These are phyloP conservation scores for Metallyticus violacea DNA, from an alignment of 2,888 invertebrate genomes.

Conservation along the genomic window DNA sequence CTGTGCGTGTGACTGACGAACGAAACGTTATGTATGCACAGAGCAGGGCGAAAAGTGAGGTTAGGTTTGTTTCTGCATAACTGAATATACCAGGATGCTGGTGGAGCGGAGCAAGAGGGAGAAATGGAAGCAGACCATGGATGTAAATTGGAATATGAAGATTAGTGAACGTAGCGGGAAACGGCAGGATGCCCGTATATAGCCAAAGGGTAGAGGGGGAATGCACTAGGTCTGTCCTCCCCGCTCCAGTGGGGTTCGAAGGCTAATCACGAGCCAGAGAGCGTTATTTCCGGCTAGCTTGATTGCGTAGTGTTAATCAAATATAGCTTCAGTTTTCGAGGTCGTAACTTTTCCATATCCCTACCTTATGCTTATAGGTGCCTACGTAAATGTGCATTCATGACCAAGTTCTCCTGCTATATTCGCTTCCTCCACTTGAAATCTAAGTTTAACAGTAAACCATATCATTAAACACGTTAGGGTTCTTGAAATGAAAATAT, in stretches of 20 bases:
- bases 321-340: constrained; percentile 22
- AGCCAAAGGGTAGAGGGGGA: background rate
- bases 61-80: no score
- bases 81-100: no score
- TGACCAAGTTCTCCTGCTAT: background rate
- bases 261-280: constrained; percentile 21
- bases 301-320: constrained; percentile 27
- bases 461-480: no score
- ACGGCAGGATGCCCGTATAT: background rate
- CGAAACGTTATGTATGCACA: no score
- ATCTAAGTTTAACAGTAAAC: no score
- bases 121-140: background rate
- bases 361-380: background rate
- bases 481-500: no score
- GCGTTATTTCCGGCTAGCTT: constrained; percentile 22
- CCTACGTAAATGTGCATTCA: no score
- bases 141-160: constrained; percentile 23
- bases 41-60: background rate
- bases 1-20: no score
- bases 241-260: constrained; percentile 5
- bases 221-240: background rate
- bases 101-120: no score
- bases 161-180: constrained; percentile 21
- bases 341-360: constrained; percentile 24
- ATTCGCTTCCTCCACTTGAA: no score